Evolutionary conservation across 2,888 invertebrate genomes (phyloP).

Genomic region (Noctua pronuba): DNA sequence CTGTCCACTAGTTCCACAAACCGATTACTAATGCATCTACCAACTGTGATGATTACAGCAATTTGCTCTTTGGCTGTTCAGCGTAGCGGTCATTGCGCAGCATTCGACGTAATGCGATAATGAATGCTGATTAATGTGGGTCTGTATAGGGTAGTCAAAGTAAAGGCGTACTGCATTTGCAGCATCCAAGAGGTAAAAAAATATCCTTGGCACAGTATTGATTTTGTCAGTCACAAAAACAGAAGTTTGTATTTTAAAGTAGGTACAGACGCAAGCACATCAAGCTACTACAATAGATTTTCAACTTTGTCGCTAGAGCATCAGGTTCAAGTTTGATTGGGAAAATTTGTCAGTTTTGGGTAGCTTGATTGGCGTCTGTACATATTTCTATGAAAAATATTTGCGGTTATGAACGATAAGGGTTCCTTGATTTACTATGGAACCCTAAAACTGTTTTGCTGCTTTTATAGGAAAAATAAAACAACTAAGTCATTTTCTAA

Average conservation of each 20-base stretch:
- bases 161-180: neutral
- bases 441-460: neutral
- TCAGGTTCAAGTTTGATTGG: too few species aligned
- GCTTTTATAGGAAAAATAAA: neutral
- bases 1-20: neutral
- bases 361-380: too few species aligned
- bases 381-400: neutral
- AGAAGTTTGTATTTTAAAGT: neutral
- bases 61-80: conserved; percentile 34
- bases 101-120: conserved; percentile 40
- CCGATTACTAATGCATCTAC: conserved; percentile 19
- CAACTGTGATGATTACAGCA: conserved; percentile 36
- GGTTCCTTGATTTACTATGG: neutral
- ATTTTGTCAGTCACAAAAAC: neutral
- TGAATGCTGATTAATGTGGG: conserved; percentile 19
- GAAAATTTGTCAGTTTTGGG: too few species aligned
- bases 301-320: too few species aligned
- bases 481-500: neutral
- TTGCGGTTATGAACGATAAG: neutral
- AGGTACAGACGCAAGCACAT: too few species aligned
- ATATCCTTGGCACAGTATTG: too few species aligned
- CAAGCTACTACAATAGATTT: too few species aligned
- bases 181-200: too few species aligned
- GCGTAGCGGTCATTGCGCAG: conserved; percentile 28
- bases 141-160: conserved; percentile 11